Percentiles rank a stretch among this genome's conserved stretches.
phyloP scores from a whole-genome alignment of 2,113 vertebrate genomes.

The Nyctibius bracteatus region DNA sequence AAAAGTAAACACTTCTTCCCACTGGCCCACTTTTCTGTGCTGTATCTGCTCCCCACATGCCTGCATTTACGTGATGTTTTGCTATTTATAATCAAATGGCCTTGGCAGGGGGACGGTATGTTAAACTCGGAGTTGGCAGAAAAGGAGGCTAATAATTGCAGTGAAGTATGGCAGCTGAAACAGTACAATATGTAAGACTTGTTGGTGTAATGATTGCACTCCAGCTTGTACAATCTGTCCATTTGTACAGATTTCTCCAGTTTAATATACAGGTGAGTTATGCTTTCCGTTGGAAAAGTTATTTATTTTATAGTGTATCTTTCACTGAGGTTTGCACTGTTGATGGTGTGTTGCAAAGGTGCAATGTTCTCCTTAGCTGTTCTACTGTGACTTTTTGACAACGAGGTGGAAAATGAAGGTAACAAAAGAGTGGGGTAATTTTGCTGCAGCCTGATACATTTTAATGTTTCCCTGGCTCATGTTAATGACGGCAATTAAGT shows the following conservation, averaged over 20 bases:
- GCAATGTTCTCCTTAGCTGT: not conserved
- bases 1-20: conserved; percentile 42
- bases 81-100: conserved; percentile 57
- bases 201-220: not conserved
- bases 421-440: conserved; percentile 6
- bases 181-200: not conserved
- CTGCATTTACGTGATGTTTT: conserved; percentile 42
- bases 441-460: conserved; percentile 19
- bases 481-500: conserved; percentile 45
- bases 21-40: conserved; percentile 28
- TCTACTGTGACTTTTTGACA: conserved; percentile 6
- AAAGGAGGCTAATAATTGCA: conserved; percentile 40
- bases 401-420: not conserved
- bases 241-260: not conserved
- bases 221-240: not conserved
- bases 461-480: conserved; percentile 14
- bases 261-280: not conserved
- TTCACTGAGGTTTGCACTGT: not conserved
- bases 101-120: conserved; percentile 41
- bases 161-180: conserved; percentile 28
- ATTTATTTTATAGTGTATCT: not conserved
- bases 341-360: not conserved
- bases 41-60: conserved; percentile 50
- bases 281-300: not conserved
- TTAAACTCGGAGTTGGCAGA: conserved; percentile 46